Conservation (phyloP, 2,113 vertebrate genomes). For the Platichthys flesus region DNA sequence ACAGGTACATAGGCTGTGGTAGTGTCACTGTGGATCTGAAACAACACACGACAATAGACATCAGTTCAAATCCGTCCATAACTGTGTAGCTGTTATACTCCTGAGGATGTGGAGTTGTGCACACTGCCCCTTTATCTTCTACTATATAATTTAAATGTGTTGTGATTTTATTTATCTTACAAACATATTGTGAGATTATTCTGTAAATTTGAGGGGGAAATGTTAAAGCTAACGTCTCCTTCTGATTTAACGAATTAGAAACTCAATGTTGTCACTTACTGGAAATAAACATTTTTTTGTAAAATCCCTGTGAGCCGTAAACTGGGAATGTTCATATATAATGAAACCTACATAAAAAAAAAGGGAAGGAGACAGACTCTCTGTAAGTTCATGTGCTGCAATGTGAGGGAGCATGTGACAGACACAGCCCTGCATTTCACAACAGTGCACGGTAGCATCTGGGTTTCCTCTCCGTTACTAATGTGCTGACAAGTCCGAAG, state of each 20-base stretch:
- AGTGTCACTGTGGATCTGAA: conserved; percentile 74
- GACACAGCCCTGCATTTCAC: conserved; percentile 60
- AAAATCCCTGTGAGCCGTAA: neutral
- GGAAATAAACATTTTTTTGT: neutral
- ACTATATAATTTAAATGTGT: neutral
- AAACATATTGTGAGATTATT: conserved; percentile 13
- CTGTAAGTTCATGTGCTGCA: conserved; percentile 26
- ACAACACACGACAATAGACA: conserved; percentile 13
- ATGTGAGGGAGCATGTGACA: conserved; percentile 72
- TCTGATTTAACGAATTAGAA: neutral
- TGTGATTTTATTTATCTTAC: neutral
- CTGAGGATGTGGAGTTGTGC: neutral
- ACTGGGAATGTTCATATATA: conserved; percentile 1
- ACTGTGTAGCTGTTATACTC: neutral
- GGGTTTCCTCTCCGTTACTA: conserved; percentile 41
- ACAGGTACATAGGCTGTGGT: conserved; percentile 65
- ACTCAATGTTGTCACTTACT: conserved; percentile 4
- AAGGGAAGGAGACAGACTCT: conserved; percentile 49
- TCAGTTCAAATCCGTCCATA: neutral
- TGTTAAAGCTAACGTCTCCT: conserved; percentile 13
- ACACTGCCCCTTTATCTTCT: neutral
- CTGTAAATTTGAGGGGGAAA: conserved; percentile 6
- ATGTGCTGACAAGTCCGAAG: conserved; percentile 59
- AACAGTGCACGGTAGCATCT: conserved; percentile 59
- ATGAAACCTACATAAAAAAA: conserved; percentile 34